phyloP scores from a whole-genome alignment of 1,140 invertebrate species.

The Mactra quadrangularis region DNA sequence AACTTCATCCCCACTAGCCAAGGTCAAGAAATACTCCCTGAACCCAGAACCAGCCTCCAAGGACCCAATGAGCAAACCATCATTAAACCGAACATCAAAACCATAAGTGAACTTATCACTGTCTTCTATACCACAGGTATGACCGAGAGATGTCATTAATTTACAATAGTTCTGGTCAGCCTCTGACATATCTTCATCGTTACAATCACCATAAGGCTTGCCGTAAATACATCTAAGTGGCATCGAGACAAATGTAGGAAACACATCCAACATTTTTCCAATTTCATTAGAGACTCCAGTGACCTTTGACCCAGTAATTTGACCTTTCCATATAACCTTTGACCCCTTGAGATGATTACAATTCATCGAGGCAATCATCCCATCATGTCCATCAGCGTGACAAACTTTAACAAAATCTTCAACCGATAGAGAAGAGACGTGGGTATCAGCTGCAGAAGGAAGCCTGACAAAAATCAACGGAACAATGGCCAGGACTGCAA shows the following conservation, averaged over 20 bases:
- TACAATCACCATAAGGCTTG: slow-evolving; percentile 68
- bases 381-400: slow-evolving; percentile 51
- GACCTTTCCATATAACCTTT: slow-evolving; percentile 73
- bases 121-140: slow-evolving; percentile 70
- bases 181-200: slow-evolving; percentile 58
- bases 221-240: slow-evolving; percentile 78
- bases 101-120: slow-evolving; percentile 72
- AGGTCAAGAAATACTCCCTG: slow-evolving; percentile 63
- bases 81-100: slow-evolving; percentile 49
- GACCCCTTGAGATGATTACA: slow-evolving; percentile 73
- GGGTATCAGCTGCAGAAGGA: slow-evolving; percentile 61
- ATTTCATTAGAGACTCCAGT: slow-evolving; percentile 75
- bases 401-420: slow-evolving; percentile 70
- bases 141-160: slow-evolving; percentile 67
- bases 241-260: slow-evolving; percentile 74
- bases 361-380: slow-evolving; percentile 63
- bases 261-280: slow-evolving; percentile 68
- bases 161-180: slow-evolving; percentile 66
- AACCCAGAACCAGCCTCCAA: slow-evolving; percentile 71
- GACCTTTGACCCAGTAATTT: slow-evolving; percentile 65
- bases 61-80: not conserved
- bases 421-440: slow-evolving; percentile 63
- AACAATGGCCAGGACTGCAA: slow-evolving; percentile 73
- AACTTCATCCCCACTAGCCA: slow-evolving; percentile 64
- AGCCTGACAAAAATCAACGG: slow-evolving; percentile 75